A percentile compares a stretch with the other conserved stretches of the same genome.
Evolutionary conservation across 2,888 invertebrate genomes (phyloP).

Genomic region (Torymus auratus): DNA sequence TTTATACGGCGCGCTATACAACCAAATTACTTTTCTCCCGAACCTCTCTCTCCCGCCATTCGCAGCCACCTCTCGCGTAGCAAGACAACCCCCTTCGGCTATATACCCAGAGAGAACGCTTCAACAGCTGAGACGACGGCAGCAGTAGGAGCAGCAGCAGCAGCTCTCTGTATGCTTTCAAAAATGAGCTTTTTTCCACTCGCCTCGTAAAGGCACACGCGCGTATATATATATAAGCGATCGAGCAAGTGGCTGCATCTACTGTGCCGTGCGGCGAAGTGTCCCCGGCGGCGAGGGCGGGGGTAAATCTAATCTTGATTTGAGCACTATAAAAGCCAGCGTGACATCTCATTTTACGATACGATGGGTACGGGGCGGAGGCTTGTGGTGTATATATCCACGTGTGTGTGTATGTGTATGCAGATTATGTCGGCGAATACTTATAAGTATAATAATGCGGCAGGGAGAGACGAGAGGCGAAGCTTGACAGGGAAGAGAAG

Average conservation of each 20-base stretch:
- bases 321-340: constrained; percentile 70
- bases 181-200: constrained; percentile 40
- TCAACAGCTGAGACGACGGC: no score
- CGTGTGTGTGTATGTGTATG: constrained; percentile 14
- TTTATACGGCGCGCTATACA: no score
- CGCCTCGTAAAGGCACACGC: constrained; percentile 14
- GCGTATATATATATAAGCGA: no score
- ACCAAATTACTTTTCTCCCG: no score
- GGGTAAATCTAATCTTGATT: constrained; percentile 74
- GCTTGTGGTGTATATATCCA: not conserved
- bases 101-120: no score
- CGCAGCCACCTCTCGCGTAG: no score
- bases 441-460: constrained; percentile 14
- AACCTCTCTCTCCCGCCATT: no score
- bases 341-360: constrained; percentile 73
- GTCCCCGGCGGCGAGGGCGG: constrained; percentile 59
- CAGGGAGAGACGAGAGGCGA: not conserved
- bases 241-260: no score
- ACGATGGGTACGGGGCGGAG: constrained; percentile 63
- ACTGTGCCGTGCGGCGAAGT: constrained; percentile 56
- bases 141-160: not conserved
- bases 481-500: not conserved
- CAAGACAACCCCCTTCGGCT: no score
- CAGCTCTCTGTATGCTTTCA: constrained; percentile 27
- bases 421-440: constrained; percentile 37